Conservation (phyloP, 2,113 vertebrate genomes). For the Brienomyrus brachyistius region DNA sequence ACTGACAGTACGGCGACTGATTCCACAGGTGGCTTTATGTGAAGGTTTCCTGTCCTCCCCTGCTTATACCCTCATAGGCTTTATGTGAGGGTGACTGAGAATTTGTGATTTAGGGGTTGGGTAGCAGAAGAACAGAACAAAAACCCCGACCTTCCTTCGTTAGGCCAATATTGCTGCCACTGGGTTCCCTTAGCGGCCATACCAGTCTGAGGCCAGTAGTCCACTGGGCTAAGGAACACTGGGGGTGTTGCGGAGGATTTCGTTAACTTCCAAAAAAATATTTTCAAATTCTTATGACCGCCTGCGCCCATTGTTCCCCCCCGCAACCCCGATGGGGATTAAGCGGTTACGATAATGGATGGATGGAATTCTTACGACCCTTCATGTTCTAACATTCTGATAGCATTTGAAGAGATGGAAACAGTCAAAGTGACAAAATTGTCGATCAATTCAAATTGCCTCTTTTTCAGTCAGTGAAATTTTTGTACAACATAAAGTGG, state of each 20-base stretch:
- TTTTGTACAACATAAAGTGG: background rate
- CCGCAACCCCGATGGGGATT: too few species aligned
- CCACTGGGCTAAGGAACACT: background rate
- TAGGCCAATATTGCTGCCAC: background rate
- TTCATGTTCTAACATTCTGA: background rate
- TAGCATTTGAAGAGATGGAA: background rate
- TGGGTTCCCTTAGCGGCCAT: background rate
- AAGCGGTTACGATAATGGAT: too few species aligned
- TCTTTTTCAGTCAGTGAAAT: background rate
- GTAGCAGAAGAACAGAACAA: background rate
- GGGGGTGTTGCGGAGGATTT: background rate
- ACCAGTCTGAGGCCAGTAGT: background rate
- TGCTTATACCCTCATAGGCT: background rate
- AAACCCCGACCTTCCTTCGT: background rate
- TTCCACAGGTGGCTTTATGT: constrained; percentile 39
- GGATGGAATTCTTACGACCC: too few species aligned
- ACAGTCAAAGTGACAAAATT: background rate
- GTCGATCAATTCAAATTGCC: background rate
- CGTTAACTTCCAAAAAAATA: background rate
- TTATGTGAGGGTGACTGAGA: background rate
- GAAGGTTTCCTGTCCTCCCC: background rate
- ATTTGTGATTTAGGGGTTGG: background rate
- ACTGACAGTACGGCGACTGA: constrained; percentile 4
- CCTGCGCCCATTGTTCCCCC: too few species aligned
- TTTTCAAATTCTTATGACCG: background rate